Base-by-base conservation (phyloP, 2,888 invertebrate species). In the Meloe dianella region DNA sequence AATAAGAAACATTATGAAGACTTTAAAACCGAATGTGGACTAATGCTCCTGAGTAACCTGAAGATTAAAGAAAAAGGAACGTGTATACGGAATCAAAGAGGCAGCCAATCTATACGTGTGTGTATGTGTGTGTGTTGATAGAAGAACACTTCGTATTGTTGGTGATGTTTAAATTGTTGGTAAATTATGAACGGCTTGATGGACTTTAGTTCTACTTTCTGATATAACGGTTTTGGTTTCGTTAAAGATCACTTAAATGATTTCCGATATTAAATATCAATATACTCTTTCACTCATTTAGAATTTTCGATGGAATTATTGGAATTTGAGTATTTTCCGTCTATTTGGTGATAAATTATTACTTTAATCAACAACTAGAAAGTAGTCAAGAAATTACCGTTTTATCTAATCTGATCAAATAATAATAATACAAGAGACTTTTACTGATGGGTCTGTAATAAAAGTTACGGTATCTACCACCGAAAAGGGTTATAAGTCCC, bases 21-120 rank as follows among this genome's bases (percentile, higher is more conserved):
- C 58, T 51, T 30, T 29, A 10, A 61, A 29, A 24, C 70, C 70
- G 75, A 80, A 80, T 80, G 78, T 80, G 71, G 79, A 78, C 75
- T 80, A 79, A 79, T 72, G 79, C 66, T 75, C 79, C 70, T 59
- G 70, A 75, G 74, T 80, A 76, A 80, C 80, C 79, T 76, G 77
- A n/a, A n/a, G n/a, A n/a, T n/a, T n/a, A n/a, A 79, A 78, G 81
- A 80, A 51, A 51, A 81, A 79, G 76, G 79, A 80, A 79, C 73
- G 76, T 75, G 76, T 75, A 76, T 72, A 74, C 78, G 79, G 78
- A 78, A 76, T 77, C 75, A 74, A 74, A 75, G 67, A 66, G 65
- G 35, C 20, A 51, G 56, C 54, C 51, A 54, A 66, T 60, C 29
- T 24, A n/a, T n/a, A 57, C 24, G 17, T 10, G n/a, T 14, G 5